Conservation (phyloP, 2,888 invertebrate species). For the Watsonalla cultraria region DNA sequence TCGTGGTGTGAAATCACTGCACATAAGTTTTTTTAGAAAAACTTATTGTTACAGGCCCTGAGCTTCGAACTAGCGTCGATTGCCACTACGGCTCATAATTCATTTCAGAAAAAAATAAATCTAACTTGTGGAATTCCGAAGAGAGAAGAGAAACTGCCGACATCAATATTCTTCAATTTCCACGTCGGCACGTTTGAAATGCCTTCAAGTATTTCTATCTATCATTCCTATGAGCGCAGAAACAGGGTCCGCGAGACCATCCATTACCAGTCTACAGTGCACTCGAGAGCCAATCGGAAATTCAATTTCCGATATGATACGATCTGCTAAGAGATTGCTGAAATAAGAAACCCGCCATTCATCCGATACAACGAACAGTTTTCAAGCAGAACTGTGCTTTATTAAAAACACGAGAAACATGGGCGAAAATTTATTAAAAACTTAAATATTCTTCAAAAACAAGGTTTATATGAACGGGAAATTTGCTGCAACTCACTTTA, state of each 20-base stretch:
- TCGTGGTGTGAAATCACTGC: no score
- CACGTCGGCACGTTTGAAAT: constrained; percentile 29
- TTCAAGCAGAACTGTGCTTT: constrained; percentile 16
- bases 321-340: constrained; percentile 67
- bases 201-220: constrained; percentile 41
- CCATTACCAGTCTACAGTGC: constrained; percentile 49
- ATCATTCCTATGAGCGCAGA: constrained; percentile 45
- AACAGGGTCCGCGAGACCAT: constrained; percentile 47
- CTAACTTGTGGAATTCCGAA: constrained; percentile 24
- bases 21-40: background rate
- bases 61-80: background rate
- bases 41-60: constrained; percentile 6
- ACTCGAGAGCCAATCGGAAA: constrained; percentile 65
- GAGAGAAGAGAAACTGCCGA: constrained; percentile 25
- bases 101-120: background rate
- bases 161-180: constrained; percentile 45
- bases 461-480: no score
- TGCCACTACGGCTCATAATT: no score
- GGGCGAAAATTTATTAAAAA: background rate
- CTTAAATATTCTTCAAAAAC: no score
- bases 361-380: constrained; percentile 28
- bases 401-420: background rate
- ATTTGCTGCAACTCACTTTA: background rate
- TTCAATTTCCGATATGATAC: constrained; percentile 73
- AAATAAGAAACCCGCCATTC: constrained; percentile 43